Evolutionary conservation across 1,140 invertebrate genomes (phyloP).

Genomic region (Hyles euphorbiae): DNA sequence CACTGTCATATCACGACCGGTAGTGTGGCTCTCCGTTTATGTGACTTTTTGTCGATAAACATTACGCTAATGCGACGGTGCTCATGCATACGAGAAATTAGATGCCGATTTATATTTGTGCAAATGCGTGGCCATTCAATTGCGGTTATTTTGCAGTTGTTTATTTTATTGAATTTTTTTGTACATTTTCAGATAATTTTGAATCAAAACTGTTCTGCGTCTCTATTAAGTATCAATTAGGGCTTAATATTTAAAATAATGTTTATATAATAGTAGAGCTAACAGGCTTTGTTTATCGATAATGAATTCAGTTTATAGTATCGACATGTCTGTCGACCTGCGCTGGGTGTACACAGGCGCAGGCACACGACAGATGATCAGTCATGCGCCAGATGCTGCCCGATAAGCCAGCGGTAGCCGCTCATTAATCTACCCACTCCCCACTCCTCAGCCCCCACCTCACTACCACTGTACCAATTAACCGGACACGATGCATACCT

Average conservation of each 20-base stretch:
- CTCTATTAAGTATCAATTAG: too few species aligned
- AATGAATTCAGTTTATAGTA: background rate
- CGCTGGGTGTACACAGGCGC: slow-evolving; percentile 34
- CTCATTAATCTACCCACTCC: slow-evolving; percentile 72
- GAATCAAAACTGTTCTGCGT: too few species aligned
- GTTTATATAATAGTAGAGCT: too few species aligned
- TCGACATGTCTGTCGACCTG: slow-evolving; percentile 4
- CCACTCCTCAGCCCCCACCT: slow-evolving; percentile 17
- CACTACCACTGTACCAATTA: slow-evolving; percentile 60
- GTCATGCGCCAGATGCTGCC: slow-evolving; percentile 69
- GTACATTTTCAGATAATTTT: too few species aligned
- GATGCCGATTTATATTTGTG: too few species aligned
- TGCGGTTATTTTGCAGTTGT: too few species aligned
- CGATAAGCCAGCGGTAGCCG: slow-evolving; percentile 71
- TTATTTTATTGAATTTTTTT: too few species aligned
- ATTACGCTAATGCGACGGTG: too few species aligned
- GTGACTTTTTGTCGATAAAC: too few species aligned
- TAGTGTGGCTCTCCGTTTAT: slow-evolving; percentile 35
- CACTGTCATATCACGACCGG: slow-evolving; percentile 69
- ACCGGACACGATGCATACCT: slow-evolving; percentile 55
- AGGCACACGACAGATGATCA: slow-evolving; percentile 73
- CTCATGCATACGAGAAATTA: too few species aligned
- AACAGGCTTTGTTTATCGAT: slow-evolving; percentile 18
- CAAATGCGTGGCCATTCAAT: too few species aligned
- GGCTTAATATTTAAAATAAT: too few species aligned